Evolutionary conservation across 1,140 invertebrate species (phyloP), one percentile per base, ranked within the genome.

Genomic region (Drosophila pseudoananassae): DNA sequence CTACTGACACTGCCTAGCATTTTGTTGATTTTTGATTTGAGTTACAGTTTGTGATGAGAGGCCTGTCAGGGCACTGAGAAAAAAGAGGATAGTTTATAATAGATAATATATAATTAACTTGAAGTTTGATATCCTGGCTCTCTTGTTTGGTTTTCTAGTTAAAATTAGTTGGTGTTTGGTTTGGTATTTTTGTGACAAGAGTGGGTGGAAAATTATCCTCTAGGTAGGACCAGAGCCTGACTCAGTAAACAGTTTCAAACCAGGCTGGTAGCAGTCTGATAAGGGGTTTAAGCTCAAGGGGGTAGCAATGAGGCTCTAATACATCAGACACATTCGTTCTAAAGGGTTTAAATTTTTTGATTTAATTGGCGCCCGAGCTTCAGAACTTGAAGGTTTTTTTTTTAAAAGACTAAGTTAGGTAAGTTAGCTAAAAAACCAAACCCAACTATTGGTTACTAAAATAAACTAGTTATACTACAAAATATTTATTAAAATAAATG

Each of bases 1-100:
- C 25, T 4, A 29, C 27, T 33, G 8, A 43, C 38, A 17, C 40
- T 17, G 40, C 40, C 20, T 51, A 50, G 57, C 29, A 52, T 54
- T 68, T 76, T 81, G 63, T 76, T 74, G 75, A 69, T 82, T 82
- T 31, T 78, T 60, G 61, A 77, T 82, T 82, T 82, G 45, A 68
- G 45, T 15, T 49, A 69, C 61, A 69, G 14, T 68, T 68, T 55
- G 38, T 56, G 61, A 55, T 45, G 64, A 61, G 15, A 36, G 17
- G 14, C 17, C 40, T 43, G 1, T 20, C 20, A 20, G 4, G 25
- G 36, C 63, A 66, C 58, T 5, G 58, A 8, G 17, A 46, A 23
- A 45, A 66, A 17, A 2, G 0, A 15, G 1, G 4, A 2, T 3
- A 3, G 20, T 15, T 43, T 43, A 8, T 3, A 43, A 17, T 1